These are phyloP conservation scores for Tanytarsus gracilentus DNA, from an alignment of 2,888 invertebrate genomes.

Conservation along the genomic window DNA sequence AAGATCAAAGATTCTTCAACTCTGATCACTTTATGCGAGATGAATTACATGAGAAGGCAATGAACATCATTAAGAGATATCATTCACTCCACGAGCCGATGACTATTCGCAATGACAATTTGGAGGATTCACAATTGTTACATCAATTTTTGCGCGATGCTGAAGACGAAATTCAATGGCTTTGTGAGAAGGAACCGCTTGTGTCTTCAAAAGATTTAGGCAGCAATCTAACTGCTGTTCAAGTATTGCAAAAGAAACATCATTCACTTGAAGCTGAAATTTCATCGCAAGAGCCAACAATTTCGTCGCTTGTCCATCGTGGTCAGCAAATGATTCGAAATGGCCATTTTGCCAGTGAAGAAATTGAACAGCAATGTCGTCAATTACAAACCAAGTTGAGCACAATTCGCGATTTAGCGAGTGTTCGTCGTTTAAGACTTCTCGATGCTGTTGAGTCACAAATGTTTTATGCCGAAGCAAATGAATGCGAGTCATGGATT, in stretches of 20 bases:
- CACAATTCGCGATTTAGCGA: constrained; percentile 62
- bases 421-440: constrained; percentile 60
- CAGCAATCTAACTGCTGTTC: constrained; percentile 60
- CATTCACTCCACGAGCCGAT: constrained; percentile 79
- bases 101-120: constrained; percentile 80
- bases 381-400: constrained; percentile 61
- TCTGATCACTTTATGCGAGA: constrained; percentile 82
- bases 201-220: constrained; percentile 65
- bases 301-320: constrained; percentile 61
- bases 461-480: constrained; percentile 79
- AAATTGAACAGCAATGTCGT: constrained; percentile 58
- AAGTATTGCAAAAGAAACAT: constrained; percentile 88
- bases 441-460: constrained; percentile 77
- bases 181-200: constrained; percentile 64
- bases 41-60: constrained; percentile 69
- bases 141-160: constrained; percentile 88
- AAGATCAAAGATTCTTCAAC: constrained; percentile 66
- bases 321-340: constrained; percentile 71
- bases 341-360: constrained; percentile 73
- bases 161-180: constrained; percentile 87
- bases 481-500: constrained; percentile 91
- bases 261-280: constrained; percentile 84
- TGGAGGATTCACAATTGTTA: constrained; percentile 79
- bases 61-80: constrained; percentile 58
- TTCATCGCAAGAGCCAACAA: constrained; percentile 72